Evolutionary conservation across 2,113 vertebrate genomes (phyloP), one percentile per base, ranked within the genome.

Genomic region (Collichthys lucidus): DNA sequence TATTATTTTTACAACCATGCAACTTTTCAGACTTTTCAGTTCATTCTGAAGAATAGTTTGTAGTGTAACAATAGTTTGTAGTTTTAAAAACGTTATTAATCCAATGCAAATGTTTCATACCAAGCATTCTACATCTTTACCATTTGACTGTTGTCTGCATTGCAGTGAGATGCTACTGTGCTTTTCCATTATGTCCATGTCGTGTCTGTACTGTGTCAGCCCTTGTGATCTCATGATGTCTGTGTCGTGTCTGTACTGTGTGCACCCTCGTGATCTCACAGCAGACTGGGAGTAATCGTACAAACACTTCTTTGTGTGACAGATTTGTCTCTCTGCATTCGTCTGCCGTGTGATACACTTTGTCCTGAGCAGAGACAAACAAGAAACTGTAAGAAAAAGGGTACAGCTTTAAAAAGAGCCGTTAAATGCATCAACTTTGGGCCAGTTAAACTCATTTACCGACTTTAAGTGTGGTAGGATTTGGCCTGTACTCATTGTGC

Each of bases 231-330:
- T 83, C 71, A 77, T 80, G 84, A 77, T 82, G 86, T 64, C 65
- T 56, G 64, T 42, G 63, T 75, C 5, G 53, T 71, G 83, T 86
- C 85, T 89, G 79, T 44, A 7, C 86, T 87, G 76, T 90, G 83
- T 92, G 73, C 49, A 4, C 5, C 66, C 89, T 84, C 75, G 85
- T 92, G 91, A 91, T 89, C 84, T 84, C 82, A 47, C 71, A 16
- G 75, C 46, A 29, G 74, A 74, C 86, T 22, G 63, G 49, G 57
- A 82, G 78, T 9, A 20, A 75, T 79, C 22, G 77, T 59, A 92
- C 93, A 93, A 92, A 87, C 80, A 66, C 63, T 70, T 62, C 80
- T 89, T 92, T 91, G 88, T 92, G 75, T 55, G 72, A 88, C 82
- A 42, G 67, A 82, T 86, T 80, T 35, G 89, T 83, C 79, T 87